phyloP scores from a whole-genome alignment of 2,113 vertebrate species.

The Eleginops maclovinus region DNA sequence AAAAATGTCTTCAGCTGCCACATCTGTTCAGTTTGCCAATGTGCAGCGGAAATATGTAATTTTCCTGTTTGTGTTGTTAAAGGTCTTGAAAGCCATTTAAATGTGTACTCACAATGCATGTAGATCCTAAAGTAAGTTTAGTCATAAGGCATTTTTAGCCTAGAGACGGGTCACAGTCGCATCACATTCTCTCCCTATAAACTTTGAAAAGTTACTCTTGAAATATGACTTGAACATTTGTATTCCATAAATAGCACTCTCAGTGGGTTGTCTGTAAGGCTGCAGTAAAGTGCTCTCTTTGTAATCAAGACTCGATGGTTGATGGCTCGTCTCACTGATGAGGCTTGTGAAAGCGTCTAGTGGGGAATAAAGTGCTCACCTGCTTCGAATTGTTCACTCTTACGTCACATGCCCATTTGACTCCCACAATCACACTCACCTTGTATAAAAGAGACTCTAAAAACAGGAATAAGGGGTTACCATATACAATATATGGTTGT shows the following conservation, averaged over 20 bases:
- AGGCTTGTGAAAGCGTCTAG: constrained; percentile 23
- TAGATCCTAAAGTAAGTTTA: background rate
- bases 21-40: background rate
- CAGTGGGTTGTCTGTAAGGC: constrained; percentile 31
- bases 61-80: background rate
- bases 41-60: no score
- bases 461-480: background rate
- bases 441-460: background rate
- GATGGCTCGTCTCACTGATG: constrained; percentile 48
- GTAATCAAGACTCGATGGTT: constrained; percentile 46
- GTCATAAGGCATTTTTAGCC: no score
- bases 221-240: constrained; percentile 15
- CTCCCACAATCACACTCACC: no score
- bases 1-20: background rate
- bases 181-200: background rate
- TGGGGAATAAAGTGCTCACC: constrained; percentile 46
- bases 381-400: constrained; percentile 8
- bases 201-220: constrained; percentile 18
- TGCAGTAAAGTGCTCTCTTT: constrained; percentile 34
- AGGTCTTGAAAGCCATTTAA: background rate
- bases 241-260: constrained; percentile 39
- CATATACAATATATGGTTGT: background rate
- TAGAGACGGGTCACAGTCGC: no score
- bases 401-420: background rate
- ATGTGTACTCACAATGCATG: background rate